Evolutionary conservation across 2,797 vertebrate genomes (phyloP).

Genomic region (Tapirus indicus): DNA sequence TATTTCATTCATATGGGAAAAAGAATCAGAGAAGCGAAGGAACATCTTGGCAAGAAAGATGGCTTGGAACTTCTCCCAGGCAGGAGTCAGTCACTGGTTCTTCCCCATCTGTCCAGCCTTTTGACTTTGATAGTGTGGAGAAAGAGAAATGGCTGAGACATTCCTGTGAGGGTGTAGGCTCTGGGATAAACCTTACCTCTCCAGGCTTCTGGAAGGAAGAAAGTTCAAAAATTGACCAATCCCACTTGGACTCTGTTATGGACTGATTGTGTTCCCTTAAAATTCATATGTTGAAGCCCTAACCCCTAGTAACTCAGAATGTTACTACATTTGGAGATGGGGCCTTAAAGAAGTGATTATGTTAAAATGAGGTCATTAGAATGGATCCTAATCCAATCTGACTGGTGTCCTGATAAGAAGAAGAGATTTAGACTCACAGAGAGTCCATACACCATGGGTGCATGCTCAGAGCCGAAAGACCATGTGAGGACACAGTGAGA

Average conservation of each 20-base stretch:
- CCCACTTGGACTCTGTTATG: not conserved
- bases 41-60: not conserved
- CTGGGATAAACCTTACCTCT: not conserved
- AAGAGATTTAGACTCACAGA: not conserved
- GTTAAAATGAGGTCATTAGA: not conserved
- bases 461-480: not conserved
- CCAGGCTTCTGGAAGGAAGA: not conserved
- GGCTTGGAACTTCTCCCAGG: not conserved
- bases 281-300: not conserved
- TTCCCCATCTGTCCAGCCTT: not conserved
- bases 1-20: not conserved
- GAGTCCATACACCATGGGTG: not conserved
- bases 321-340: not conserved
- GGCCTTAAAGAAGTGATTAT: not conserved
- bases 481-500: not conserved
- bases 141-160: not conserved
- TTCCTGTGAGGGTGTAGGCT: not conserved
- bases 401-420: not conserved
- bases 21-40: not conserved
- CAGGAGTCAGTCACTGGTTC: not conserved
- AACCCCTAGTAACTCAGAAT: not conserved
- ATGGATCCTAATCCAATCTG: not conserved
- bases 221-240: not conserved
- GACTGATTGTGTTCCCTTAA: not conserved
- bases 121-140: too few relatives aligned